Conservation (phyloP, 2,797 vertebrate genomes). For the Lacerta agilis region DNA sequence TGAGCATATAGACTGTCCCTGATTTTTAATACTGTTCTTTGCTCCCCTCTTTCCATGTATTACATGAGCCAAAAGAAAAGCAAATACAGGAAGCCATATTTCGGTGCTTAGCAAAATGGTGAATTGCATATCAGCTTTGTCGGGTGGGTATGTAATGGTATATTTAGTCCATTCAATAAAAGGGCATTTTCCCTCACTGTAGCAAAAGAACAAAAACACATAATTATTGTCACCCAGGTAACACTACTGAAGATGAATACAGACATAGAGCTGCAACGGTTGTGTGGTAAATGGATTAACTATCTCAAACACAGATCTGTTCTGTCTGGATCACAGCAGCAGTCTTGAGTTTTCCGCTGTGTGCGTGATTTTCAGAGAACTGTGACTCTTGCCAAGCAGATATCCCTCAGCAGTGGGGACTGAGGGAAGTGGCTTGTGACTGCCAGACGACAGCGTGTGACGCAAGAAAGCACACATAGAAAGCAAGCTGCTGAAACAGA, state of each 20-base stretch:
- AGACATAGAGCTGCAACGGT: too few species aligned
- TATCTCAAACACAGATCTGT: constrained; percentile 60
- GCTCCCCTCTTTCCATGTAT: background rate
- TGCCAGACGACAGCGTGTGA: constrained; percentile 59
- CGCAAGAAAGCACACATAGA: constrained; percentile 32
- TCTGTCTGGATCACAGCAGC: constrained; percentile 50
- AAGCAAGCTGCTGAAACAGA: constrained; percentile 55
- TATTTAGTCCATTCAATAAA: constrained; percentile 37
- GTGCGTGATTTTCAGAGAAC: constrained; percentile 42
- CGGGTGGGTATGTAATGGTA: constrained; percentile 3
- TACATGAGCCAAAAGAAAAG: background rate
- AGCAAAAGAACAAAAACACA: constrained; percentile 39
- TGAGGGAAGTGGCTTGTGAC: constrained; percentile 64
- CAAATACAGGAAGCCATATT: background rate
- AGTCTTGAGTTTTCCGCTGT: constrained; percentile 42
- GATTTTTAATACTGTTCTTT: background rate
- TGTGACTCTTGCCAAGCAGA: constrained; percentile 7
- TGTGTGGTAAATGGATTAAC: too few species aligned
- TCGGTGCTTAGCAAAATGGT: background rate
- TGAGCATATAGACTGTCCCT: background rate
- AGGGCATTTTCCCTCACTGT: constrained; percentile 26
- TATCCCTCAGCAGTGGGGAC: constrained; percentile 51
- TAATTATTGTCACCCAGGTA: constrained; percentile 65
- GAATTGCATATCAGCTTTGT: rapidly evolving
- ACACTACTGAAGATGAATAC: constrained; percentile 55